Base-by-base conservation (phyloP, 2,113 vertebrate species). In the Strix aluco region DNA sequence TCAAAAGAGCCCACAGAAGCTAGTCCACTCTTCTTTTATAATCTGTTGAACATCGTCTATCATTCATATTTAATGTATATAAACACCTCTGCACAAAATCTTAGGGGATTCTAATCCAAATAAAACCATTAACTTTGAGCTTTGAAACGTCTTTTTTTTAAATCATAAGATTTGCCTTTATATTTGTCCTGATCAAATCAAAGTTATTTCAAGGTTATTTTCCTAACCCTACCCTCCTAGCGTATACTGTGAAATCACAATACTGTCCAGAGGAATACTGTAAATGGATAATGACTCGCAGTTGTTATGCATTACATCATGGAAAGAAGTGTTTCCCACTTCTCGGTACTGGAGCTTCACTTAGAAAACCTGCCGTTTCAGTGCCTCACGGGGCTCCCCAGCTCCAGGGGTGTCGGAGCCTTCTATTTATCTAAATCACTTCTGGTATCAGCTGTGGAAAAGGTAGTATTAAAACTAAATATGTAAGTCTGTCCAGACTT, bases 361-460 rank as follows among this genome's bases (percentile, higher is more conserved):
- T 94, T 86, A 73, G 40, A 77, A 93, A 90, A 65, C 38, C 13
- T 88, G 72, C 42, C 59, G 42, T 92, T 90, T 93, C 59, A 18
- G 34, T 62, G 72, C 63, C 86, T 80, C 86, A 10, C 0, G 1
- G 74, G 87, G 51, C 40, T 92, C 46, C 58, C 58, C 79, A 92
- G 59, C 66, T 94, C 63, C 83, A 78, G 5, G 16, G 55, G 83
- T 88, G 74, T 92, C 86, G 92, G 29, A 73, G 25, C 22, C n/a
- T 78, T 88, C 42, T 88, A 73, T 94, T 96, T 84, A 93, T 86
- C 91, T 92, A 91, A 91, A 94, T 92, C 80, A 84, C 38, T 95
- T 92, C 61, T 85, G 30, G 79, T 97, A 96, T 96, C 93, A 88
- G 75, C 69, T 95, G 83, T 94, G 83, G 86, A 88, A 94, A 90